Conservation (phyloP, 2,113 vertebrate species). For the Cepphus grylle region DNA sequence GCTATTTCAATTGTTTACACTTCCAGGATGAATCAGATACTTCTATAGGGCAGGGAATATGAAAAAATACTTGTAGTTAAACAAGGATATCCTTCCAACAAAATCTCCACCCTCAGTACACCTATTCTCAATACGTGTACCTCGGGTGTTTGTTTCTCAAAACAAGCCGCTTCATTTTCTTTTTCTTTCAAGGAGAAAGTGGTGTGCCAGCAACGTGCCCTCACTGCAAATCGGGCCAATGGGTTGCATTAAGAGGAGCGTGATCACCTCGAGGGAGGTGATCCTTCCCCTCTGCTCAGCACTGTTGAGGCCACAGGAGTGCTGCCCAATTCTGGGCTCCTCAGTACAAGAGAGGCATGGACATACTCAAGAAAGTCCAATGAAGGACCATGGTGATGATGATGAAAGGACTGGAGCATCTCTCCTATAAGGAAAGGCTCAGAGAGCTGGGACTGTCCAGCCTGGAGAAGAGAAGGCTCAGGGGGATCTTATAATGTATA, state of each 20-base stretch:
- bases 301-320: neutral
- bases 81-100: neutral
- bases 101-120: neutral
- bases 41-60: neutral
- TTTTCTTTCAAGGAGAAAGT: neutral
- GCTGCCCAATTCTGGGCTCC: neutral
- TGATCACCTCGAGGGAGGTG: neutral
- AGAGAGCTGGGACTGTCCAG: neutral
- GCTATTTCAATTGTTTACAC: neutral
- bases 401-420: neutral
- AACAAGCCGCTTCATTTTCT: neutral
- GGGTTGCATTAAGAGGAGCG: neutral
- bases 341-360: neutral
- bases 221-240: neutral
- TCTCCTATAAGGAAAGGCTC: neutral
- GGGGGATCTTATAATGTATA: rapidly evolving
- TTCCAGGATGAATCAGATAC: neutral
- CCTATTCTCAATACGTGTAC: neutral
- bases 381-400: neutral
- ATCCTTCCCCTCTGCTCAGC: neutral
- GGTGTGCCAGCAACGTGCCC: neutral
- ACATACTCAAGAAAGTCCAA: neutral
- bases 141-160: neutral
- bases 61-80: neutral
- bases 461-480: neutral